These are phyloP conservation scores for Oscheius myriophilus DNA, from an alignment of 2,888 invertebrate genomes.

Conservation along the genomic window DNA sequence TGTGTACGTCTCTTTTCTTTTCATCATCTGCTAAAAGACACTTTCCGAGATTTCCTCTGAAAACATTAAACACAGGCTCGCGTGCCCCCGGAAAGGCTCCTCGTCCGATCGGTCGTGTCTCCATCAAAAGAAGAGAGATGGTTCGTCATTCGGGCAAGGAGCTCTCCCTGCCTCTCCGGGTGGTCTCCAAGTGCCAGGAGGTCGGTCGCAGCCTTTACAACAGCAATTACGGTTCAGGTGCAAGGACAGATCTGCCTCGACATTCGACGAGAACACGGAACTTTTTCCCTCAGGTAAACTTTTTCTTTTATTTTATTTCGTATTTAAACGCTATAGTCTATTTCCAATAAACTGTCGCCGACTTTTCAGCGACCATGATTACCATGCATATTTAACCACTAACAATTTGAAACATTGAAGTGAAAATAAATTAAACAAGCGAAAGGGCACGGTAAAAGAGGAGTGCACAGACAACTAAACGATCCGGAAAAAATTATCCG, in stretches of 20 bases:
- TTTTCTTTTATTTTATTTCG: no score
- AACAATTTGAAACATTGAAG: no score
- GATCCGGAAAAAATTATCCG: no score
- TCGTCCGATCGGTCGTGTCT: conserved; percentile 31
- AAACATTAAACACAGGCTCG: conserved; percentile 19
- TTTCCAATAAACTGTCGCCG: no score
- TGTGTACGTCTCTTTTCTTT: background rate
- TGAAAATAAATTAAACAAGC: no score
- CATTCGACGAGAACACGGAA: conserved; percentile 21
- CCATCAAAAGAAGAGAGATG: conserved; percentile 26
- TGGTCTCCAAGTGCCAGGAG: conserved; percentile 31
- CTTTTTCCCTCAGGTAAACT: conserved; percentile 22
- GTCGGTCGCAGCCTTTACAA: conserved; percentile 7
- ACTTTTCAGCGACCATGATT: no score
- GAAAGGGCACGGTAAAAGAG: no score
- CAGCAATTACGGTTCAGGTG: conserved; percentile 18
- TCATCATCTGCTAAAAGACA: background rate
- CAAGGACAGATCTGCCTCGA: conserved; percentile 34
- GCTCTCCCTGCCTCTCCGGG: conserved; percentile 21
- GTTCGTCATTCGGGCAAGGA: conserved; percentile 26
- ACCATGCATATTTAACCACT: no score
- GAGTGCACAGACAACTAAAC: no score
- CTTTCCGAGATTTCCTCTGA: background rate
- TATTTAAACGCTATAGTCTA: no score
- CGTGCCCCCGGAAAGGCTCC: conserved; percentile 32